Evolutionary conservation across 2,113 vertebrate species (phyloP).

Genomic region (Antennarius striatus): DNA sequence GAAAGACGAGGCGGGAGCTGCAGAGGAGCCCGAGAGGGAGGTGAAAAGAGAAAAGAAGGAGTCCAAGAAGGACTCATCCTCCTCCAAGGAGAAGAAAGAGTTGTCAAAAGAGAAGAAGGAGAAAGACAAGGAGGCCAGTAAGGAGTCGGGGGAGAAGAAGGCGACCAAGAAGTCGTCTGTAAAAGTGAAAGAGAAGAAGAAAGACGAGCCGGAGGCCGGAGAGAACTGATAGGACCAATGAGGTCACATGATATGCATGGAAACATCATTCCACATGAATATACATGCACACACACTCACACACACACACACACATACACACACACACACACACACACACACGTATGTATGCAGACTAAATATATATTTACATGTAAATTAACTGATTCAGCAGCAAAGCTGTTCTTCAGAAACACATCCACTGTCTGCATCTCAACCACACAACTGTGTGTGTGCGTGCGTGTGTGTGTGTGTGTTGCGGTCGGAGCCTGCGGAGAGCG

Average conservation of each 20-base stretch:
- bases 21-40: constrained; percentile 45
- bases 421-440: constrained; percentile 9
- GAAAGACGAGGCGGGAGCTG: constrained; percentile 33
- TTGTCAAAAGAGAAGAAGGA: constrained; percentile 64
- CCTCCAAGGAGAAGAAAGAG: constrained; percentile 67
- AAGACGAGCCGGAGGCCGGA: constrained; percentile 66
- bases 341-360: constrained; percentile 19
- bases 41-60: constrained; percentile 62
- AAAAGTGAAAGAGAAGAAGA: constrained; percentile 79
- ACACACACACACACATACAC: not conserved
- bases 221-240: constrained; percentile 58
- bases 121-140: constrained; percentile 59
- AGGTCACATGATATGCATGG: constrained; percentile 9
- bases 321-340: not conserved
- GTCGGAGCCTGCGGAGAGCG: constrained; percentile 27
- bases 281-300: constrained; percentile 2
- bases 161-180: constrained; percentile 70
- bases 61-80: constrained; percentile 50
- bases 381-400: constrained; percentile 9
- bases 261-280: constrained; percentile 9
- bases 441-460: constrained; percentile 20
- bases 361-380: constrained; percentile 41
- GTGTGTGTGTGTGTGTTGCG: constrained; percentile 30
- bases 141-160: constrained; percentile 40
- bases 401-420: no score